Conservation (phyloP, 2,113 vertebrate species). For the Erinaceus europaeus region DNA sequence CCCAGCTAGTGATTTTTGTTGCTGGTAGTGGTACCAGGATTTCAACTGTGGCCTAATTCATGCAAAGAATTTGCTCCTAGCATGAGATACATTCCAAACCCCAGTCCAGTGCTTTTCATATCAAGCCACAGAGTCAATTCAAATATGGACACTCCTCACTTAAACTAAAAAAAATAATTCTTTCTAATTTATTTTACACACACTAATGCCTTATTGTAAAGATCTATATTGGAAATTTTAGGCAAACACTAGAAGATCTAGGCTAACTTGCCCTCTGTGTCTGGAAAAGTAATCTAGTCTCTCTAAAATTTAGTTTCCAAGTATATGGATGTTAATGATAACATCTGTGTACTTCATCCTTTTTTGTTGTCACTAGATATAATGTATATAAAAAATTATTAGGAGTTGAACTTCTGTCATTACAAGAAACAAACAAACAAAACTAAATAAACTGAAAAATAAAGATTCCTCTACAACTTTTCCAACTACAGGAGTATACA, state of each 20-base stretch:
- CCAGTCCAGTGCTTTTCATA: background rate
- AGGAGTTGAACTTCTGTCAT: background rate
- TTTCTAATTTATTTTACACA: no score
- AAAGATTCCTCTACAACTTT: background rate
- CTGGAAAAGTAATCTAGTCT: background rate
- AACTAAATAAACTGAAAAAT: background rate
- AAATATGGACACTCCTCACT: background rate
- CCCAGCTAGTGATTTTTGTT: no score
- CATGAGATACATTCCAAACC: no score
- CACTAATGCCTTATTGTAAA: background rate
- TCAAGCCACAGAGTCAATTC: background rate
- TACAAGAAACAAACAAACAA: constrained; percentile 6
- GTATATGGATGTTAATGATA: background rate
- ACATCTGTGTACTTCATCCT: background rate
- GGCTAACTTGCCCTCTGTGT: background rate
- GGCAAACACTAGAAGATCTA: background rate
- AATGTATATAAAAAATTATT: background rate
- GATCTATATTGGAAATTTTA: background rate
- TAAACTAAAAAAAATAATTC: background rate
- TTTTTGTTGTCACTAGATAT: background rate
- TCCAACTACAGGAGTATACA: no score
- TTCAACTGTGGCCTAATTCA: no score
- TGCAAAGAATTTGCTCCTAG: no score
- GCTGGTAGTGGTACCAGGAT: no score
- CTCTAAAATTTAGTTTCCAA: background rate